These are phyloP conservation scores for Axea sp. DNA, from an alignment of 2,888 invertebrate genomes.

Conservation along the genomic window DNA sequence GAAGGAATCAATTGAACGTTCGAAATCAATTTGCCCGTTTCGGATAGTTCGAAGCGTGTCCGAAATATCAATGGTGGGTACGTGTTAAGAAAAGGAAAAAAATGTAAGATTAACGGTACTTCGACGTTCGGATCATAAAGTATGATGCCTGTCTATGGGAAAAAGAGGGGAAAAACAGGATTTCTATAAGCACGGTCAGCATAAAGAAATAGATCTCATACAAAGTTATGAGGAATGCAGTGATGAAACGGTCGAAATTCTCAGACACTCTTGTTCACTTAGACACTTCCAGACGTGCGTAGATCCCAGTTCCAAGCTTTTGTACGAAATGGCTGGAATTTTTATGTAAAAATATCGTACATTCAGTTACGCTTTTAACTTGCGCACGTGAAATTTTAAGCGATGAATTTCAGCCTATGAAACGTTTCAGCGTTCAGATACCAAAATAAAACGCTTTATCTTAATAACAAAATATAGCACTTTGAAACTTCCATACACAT, in stretches of 20 bases:
- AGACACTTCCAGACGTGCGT: slow-evolving; percentile 37
- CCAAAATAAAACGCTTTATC: no score
- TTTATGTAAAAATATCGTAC: no score
- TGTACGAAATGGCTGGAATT: no score
- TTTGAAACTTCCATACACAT: no score
- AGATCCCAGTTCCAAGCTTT: no score
- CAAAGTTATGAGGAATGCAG: slow-evolving; percentile 53
- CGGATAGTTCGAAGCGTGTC: not conserved
- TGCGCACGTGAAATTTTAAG: no score
- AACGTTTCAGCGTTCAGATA: no score
- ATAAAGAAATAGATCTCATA: slow-evolving; percentile 51
- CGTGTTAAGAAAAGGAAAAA: slow-evolving; percentile 2
- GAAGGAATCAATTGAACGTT: no score
- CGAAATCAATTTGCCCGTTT: not conserved
- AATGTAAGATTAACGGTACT: slow-evolving; percentile 42
- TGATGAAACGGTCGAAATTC: slow-evolving; percentile 53
- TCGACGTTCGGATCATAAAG: slow-evolving; percentile 33
- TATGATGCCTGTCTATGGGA: slow-evolving; percentile 2
- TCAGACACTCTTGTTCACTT: slow-evolving; percentile 21
- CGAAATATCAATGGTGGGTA: no score
- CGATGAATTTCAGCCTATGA: no score
- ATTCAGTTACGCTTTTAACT: no score
- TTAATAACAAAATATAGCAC: no score
- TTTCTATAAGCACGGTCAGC: slow-evolving; percentile 40
- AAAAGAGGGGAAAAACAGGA: slow-evolving; percentile 37